These are phyloP conservation scores for Microctonus aethiopoides DNA, from an alignment of 2,888 invertebrate species.

Conservation along the genomic window DNA sequence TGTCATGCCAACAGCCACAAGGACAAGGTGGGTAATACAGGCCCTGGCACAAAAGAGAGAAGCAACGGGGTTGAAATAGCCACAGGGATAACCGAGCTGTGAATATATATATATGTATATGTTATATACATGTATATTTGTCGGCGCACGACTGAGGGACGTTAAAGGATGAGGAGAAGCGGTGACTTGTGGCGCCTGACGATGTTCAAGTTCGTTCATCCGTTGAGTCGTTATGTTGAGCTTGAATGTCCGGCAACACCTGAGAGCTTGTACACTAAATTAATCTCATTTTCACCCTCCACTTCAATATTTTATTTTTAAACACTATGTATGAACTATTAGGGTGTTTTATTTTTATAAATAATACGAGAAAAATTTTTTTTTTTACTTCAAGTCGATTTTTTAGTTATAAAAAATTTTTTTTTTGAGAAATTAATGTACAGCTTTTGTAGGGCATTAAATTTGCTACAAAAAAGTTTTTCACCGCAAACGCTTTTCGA, in stretches of 20 bases:
- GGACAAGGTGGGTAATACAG: conserved; percentile 26
- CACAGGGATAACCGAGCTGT: not conserved
- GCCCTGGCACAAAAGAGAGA: conserved; percentile 9
- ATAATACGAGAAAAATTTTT: too few species aligned
- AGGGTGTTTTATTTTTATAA: too few species aligned
- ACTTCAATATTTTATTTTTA: not conserved
- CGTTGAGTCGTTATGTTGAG: conserved; percentile 29
- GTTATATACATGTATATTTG: not conserved
- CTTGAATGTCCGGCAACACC: conserved; percentile 31
- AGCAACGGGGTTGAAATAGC: not conserved
- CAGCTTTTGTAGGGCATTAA: too few species aligned
- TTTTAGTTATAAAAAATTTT: too few species aligned
- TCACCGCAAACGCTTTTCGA: too few species aligned
- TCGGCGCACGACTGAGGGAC: not conserved
- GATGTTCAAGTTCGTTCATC: conserved; percentile 31
- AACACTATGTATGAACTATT: too few species aligned
- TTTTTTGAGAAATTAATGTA: too few species aligned
- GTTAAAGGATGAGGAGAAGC: conserved; percentile 10
- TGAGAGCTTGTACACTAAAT: conserved; percentile 22
- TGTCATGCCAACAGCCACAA: conserved; percentile 33
- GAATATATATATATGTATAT: not conserved
- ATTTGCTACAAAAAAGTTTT: too few species aligned
- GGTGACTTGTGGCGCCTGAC: conserved; percentile 32
- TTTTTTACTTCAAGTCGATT: too few species aligned
- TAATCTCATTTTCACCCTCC: conserved; percentile 13